A percentile compares a stretch with the other conserved stretches of the same genome.
Evolutionary conservation across 1,140 invertebrate genomes (phyloP).

Genomic region (Sycophaga agraensis): DNA sequence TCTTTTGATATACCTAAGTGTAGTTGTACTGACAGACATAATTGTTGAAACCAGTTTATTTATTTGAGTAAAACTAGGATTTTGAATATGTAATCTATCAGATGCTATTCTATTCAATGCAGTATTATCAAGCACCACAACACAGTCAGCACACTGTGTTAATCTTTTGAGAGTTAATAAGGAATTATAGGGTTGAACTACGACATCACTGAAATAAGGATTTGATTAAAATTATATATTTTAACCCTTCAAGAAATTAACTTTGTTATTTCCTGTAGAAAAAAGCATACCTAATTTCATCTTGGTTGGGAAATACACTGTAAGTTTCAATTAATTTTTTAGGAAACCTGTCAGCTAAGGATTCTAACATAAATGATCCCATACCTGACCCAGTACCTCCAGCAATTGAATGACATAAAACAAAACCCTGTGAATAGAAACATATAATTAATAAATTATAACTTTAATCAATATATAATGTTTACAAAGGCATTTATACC

Average conservation of each 20-base stretch:
- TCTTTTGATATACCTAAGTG: slow-evolving; percentile 65
- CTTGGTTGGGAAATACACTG: slow-evolving; percentile 98
- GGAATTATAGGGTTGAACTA: slow-evolving; percentile 99
- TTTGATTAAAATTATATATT: slow-evolving; percentile 9
- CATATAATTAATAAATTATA: background rate
- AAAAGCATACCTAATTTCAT: slow-evolving; percentile 78
- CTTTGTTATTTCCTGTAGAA: too few species aligned
- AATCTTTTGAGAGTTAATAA: slow-evolving; percentile 91
- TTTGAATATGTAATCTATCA: slow-evolving; percentile 92
- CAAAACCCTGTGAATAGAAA: slow-evolving; percentile 77
- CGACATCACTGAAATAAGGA: slow-evolving; percentile 82
- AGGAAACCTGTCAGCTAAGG: slow-evolving; percentile 91
- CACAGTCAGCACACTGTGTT: slow-evolving; percentile 95
- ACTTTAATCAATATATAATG: background rate
- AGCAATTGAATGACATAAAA: slow-evolving; percentile 98
- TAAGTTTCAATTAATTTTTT: slow-evolving; percentile 99
- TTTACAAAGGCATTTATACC: slow-evolving; percentile 48
- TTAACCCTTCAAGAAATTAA: slow-evolving; percentile 5
- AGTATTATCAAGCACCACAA: slow-evolving; percentile 97
- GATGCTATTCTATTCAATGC: slow-evolving; percentile 96
- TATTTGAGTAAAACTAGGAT: slow-evolving; percentile 95
- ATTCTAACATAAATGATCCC: slow-evolving; percentile 94
- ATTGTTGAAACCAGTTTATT: slow-evolving; percentile 98
- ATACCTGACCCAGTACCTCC: slow-evolving; percentile 98
- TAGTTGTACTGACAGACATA: slow-evolving; percentile 96